phyloP scores from a whole-genome alignment of 1,140 invertebrate genomes.

The Hetaerina americana region DNA sequence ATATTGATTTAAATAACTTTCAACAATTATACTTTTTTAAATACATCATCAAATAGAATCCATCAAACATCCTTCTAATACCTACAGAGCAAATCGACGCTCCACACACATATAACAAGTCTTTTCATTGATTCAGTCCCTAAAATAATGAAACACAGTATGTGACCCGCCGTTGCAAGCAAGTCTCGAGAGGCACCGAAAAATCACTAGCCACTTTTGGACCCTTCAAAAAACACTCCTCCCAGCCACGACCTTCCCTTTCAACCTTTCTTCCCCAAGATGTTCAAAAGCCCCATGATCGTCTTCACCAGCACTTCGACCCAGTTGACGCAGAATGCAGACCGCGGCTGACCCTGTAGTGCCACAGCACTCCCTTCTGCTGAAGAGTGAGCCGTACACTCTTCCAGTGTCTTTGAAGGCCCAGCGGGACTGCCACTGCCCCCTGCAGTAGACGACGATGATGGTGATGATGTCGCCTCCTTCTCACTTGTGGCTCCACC shows the following conservation, averaged over 20 bases:
- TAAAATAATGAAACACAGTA: neutral
- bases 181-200: neutral
- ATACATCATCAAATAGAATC: too few species aligned
- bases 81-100: too few species aligned
- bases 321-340: neutral
- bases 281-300: neutral
- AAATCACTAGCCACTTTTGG: neutral
- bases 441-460: too few species aligned
- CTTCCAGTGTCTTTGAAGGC: neutral
- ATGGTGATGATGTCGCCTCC: too few species aligned
- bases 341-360: neutral
- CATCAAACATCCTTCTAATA: too few species aligned
- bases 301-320: neutral
- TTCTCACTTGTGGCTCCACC: neutral
- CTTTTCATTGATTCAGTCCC: too few species aligned
- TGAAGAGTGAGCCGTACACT: neutral
- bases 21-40: too few species aligned
- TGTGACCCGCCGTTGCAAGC: neutral
- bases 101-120: too few species aligned
- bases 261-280: constrained; percentile 2
- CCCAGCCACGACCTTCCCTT: neutral
- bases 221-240: too few species aligned
- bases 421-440: too few species aligned
- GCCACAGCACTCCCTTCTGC: neutral
- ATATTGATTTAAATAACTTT: neutral